Base-by-base conservation (phyloP, 1,140 invertebrate genomes). In the Drosophila rhopaloa region DNA sequence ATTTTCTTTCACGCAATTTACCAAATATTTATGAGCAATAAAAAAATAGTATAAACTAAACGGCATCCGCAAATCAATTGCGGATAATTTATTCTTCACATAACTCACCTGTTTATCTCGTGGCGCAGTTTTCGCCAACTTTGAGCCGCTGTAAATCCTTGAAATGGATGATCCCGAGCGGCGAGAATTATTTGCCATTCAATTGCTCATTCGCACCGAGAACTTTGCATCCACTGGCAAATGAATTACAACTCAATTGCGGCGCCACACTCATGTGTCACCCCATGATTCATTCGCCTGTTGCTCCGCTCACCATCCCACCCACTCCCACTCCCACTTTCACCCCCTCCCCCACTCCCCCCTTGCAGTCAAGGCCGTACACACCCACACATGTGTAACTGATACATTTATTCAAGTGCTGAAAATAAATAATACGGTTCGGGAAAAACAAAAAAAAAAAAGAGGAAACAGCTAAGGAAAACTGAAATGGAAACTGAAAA, bases 241-340 rank as follows among this genome's bases (percentile, higher is more conserved):
- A 76, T 66, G 61, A 76, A 66, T 75, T 75, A 66, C 60, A 58
- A 43, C 60, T 58, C 72, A 56, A 66, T 76, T 76, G 72, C 48
- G 57, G 43, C 56, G 46, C 54, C 44, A 32, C 47, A 47, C 35
- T 76, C 72, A 32, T 54, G 55, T 76, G 73, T 76, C 71, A 74
- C 50, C 50, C 71, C 71, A 74, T 74, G 57, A 74, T 74, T 74
- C 71, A 74, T 74, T 32, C 48, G 73, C 73, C 54, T 58, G 61
- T 75, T 67, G 60, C 73, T 54, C 14, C 8, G n/a, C 10, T 10
- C 37, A 3, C 37, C 8, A 38, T 38, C 37, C 37, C 37, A 38
- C 37, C 38, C 24, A n/a, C 27, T 13, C 8, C n/a, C 8, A 11
- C 37, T 9, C 37, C 37, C 37, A 37, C 37, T 37, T 37, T 11